Conservation (phyloP, 2,888 invertebrate genomes). For the Caenorhabditis macrosperma region DNA sequence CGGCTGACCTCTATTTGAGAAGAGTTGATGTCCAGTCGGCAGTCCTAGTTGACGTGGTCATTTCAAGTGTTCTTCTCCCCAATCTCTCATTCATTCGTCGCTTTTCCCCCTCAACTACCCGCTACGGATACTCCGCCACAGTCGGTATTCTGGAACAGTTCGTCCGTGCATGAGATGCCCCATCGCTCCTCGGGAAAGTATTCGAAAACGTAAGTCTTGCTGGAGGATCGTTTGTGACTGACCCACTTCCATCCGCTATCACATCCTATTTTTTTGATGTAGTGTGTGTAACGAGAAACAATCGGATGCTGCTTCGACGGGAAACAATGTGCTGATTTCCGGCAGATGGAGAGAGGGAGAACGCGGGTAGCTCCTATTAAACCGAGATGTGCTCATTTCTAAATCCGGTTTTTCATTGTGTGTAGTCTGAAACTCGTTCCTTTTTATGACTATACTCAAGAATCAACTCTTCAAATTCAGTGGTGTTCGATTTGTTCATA, state of each 20-base stretch:
- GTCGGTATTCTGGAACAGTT: not conserved
- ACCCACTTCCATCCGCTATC: conserved; percentile 50
- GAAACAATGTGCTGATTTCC: conserved; percentile 19
- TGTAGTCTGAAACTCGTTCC: not conserved
- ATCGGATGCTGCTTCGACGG: conserved; percentile 14
- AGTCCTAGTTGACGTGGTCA: conserved; percentile 49
- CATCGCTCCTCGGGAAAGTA: conserved; percentile 41
- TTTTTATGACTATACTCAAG: not conserved
- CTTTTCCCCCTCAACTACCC: not conserved
- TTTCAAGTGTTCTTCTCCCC: conserved; percentile 55
- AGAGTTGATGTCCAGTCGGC: conserved; percentile 56
- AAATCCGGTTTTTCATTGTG: not conserved
- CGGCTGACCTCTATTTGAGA: conserved; percentile 57
- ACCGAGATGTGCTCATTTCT: conserved; percentile 24
- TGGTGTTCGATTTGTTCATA: too few species aligned
- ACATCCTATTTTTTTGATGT: conserved; percentile 50
- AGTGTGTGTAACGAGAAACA: not conserved
- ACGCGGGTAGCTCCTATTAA: conserved; percentile 5
- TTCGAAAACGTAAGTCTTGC: conserved; percentile 48
- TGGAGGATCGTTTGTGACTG: conserved; percentile 36
- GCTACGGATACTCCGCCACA: conserved; percentile 8
- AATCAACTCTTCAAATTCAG: too few species aligned
- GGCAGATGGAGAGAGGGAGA: conserved; percentile 20
- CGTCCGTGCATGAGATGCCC: conserved; percentile 16
- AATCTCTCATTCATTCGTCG: not conserved